phyloP scores from a whole-genome alignment of 1,140 invertebrate species.

The Drosophila subpulchrella region DNA sequence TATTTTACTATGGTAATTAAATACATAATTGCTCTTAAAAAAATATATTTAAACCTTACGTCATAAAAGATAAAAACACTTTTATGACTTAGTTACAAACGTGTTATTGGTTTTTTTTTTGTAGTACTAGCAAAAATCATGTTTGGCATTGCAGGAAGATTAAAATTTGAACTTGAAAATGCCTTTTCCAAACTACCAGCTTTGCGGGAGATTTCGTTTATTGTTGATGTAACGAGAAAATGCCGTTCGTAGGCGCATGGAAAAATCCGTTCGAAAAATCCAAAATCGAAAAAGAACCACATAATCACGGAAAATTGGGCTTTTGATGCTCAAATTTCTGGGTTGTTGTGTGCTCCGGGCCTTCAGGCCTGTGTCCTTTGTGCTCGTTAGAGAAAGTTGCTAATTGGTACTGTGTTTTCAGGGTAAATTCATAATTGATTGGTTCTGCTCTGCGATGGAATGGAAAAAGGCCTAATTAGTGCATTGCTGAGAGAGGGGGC shows the following conservation, averaged over 20 bases:
- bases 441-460: neutral
- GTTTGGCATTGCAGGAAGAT: neutral
- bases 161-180: neutral
- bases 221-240: neutral
- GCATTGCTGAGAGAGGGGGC: neutral
- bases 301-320: neutral
- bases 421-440: constrained; percentile 35
- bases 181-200: neutral
- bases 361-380: constrained; percentile 9
- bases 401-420: constrained; percentile 42
- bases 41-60: no score
- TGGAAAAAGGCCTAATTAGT: constrained; percentile 30
- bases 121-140: no score
- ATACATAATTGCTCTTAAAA: no score
- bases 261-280: neutral
- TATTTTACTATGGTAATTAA: no score
- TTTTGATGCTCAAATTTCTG: constrained; percentile 5
- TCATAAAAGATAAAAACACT: no score
- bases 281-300: no score
- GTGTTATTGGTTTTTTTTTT: no score
- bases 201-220: neutral
- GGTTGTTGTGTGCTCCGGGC: neutral
- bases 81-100: no score
- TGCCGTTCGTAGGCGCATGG: neutral
- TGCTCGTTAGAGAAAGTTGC: constrained; percentile 21